Percentiles rank a stretch among this genome's conserved stretches.
Conservation (phyloP, 1,140 invertebrate genomes). For the Hydropsyche tenuis region DNA sequence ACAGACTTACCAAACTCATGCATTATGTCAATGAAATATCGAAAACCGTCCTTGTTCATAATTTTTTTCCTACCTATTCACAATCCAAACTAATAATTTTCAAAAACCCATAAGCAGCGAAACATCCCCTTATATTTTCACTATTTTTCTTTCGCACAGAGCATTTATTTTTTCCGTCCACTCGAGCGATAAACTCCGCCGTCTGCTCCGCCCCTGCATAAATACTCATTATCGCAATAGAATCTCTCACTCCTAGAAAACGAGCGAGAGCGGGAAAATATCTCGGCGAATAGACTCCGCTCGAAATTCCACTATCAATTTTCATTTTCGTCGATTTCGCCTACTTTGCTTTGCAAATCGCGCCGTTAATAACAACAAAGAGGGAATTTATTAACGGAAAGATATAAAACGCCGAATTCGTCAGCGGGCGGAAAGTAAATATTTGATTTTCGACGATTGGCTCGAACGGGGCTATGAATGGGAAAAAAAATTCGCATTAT, state of each 20-base stretch:
- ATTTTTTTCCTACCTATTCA: too few relatives aligned
- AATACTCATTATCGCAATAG: conserved; percentile 49
- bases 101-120: too few relatives aligned
- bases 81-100: too few relatives aligned
- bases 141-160: not conserved
- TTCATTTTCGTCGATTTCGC: conserved; percentile 17
- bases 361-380: conserved; percentile 22
- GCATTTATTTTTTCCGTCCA: not conserved
- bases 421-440: conserved; percentile 15
- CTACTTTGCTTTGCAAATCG: conserved; percentile 26
- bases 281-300: not conserved
- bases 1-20: too few relatives aligned
- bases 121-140: too few relatives aligned
- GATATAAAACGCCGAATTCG: too few relatives aligned
- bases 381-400: not conserved
- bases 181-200: conserved; percentile 21
- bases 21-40: too few relatives aligned
- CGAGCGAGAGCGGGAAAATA: not conserved
- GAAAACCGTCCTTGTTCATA: too few relatives aligned
- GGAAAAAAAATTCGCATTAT: too few relatives aligned
- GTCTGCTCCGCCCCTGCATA: conserved; percentile 39
- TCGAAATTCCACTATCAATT: conserved; percentile 13
- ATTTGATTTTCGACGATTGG: conserved; percentile 16
- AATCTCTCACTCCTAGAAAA: conserved; percentile 27
- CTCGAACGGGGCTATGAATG: too few relatives aligned